Percentiles rank a stretch among this genome's conserved stretches.
Evolutionary conservation across 2,797 vertebrate species (phyloP).

Genomic region (Thamnophis elegans): DNA sequence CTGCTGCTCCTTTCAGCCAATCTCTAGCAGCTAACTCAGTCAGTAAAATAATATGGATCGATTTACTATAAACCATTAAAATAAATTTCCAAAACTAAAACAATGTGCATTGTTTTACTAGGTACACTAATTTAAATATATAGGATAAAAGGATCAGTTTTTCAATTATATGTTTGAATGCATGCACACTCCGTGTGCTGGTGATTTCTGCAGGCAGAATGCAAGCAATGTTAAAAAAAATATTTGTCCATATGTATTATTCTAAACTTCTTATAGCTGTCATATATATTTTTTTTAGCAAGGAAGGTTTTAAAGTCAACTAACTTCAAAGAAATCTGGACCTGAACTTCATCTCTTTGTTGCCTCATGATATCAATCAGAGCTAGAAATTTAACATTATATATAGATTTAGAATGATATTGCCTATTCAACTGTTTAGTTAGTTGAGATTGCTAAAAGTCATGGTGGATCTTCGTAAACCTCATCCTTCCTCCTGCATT

Average conservation of each 20-base stretch:
- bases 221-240: background rate
- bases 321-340: background rate
- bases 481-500: background rate
- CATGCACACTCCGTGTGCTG: background rate
- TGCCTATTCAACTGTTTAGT: background rate
- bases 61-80: conserved; percentile 57
- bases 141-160: conserved; percentile 11
- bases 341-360: background rate
- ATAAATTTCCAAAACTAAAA: conserved; percentile 38
- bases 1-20: conserved; percentile 43
- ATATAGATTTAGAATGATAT: background rate
- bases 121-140: conserved; percentile 22
- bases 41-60: conserved; percentile 36
- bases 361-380: background rate
- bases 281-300: background rate
- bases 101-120: background rate
- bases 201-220: conserved; percentile 1
- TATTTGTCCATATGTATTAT: background rate
- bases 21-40: conserved; percentile 31
- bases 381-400: background rate
- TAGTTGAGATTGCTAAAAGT: background rate
- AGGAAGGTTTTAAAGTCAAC: background rate
- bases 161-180: conserved; percentile 26
- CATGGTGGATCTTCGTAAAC: background rate
- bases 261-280: background rate